Base-by-base conservation (phyloP, 2,888 invertebrate species). In the Philonicus albiceps region DNA sequence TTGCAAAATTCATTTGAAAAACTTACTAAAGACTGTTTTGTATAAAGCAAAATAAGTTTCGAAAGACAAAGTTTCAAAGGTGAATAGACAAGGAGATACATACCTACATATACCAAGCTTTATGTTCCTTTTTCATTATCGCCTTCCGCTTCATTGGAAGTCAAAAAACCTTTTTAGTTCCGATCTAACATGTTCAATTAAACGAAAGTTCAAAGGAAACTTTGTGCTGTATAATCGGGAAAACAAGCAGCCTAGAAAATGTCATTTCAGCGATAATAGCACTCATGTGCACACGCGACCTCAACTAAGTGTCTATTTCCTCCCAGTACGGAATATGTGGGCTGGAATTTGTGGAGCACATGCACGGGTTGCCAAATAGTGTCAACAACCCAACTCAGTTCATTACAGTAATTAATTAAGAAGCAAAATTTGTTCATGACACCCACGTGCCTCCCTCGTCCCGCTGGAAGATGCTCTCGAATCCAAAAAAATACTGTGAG, bases 371-470 rank as follows among this genome's bases (percentile, higher is more conserved):
- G 49, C 78, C 27, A 43, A 49, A 78, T 78, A 49, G 78, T 78
- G 78, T 78, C 78, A 78, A 49, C 78, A 78, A 53, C 78, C 78
- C 49, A 27, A 78, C 78, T 49, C 49, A 78, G 78, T 78, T 78
- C 49, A 78, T 78, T 78, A 78, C 27, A 37, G 78, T 78, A 78
- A 78, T 78, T 78, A 78, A 78, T 78, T 78, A 78, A 49, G 78
- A 78, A 78, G 49, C 49, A 22, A 78, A 78, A 49, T 78, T 78
- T 78, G 78, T 49, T 78, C 78, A 27, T 78, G 78, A 49, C 49
- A 78, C 49, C 78, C 53, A 27, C 49, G n/a, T 22, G 22, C 40
- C 11, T 16, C 4, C 11, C 7, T 16, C 3, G 1, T 11, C 11
- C 11, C 16, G 5, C 22, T 27, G 43, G 16, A 78, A 16, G 49